These are phyloP conservation scores for Diadema setosum DNA, from an alignment of 35 echinoderm and acorn worm genomes.

Conservation along the genomic window DNA sequence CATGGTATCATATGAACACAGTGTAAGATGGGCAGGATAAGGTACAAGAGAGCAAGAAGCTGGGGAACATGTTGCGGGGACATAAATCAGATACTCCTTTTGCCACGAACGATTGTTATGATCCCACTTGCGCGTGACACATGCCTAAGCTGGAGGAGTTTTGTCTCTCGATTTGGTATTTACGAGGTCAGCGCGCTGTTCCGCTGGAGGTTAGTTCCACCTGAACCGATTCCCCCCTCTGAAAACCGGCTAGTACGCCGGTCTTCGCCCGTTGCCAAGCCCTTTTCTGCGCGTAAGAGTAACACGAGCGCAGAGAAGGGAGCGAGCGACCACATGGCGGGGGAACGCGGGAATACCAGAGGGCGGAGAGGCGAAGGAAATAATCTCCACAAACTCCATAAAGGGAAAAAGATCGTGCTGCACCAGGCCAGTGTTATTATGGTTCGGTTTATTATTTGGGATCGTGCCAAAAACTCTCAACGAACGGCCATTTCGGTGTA, in stretches of 20 bases:
- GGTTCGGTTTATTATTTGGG: neutral
- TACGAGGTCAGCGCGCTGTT: neutral
- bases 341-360: neutral
- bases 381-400: neutral
- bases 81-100: neutral
- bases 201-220: neutral
- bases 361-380: neutral
- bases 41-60: neutral
- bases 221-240: neutral
- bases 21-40: too few relatives aligned
- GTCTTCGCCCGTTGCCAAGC: neutral
- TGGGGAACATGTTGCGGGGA: neutral
- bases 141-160: too few relatives aligned
- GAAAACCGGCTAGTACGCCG: neutral
- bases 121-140: neutral
- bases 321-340: neutral
- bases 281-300: too few relatives aligned
- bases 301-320: too few relatives aligned
- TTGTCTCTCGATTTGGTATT: neutral
- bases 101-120: neutral
- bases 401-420: neutral
- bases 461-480: constrained; percentile 19
- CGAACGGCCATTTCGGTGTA: too few relatives aligned
- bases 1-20: too few relatives aligned
- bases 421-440: neutral